A percentile compares a stretch with the other conserved stretches of the same genome.
phyloP scores from a whole-genome alignment of 2,888 invertebrate genomes.

The Lochmaea crataegi region DNA sequence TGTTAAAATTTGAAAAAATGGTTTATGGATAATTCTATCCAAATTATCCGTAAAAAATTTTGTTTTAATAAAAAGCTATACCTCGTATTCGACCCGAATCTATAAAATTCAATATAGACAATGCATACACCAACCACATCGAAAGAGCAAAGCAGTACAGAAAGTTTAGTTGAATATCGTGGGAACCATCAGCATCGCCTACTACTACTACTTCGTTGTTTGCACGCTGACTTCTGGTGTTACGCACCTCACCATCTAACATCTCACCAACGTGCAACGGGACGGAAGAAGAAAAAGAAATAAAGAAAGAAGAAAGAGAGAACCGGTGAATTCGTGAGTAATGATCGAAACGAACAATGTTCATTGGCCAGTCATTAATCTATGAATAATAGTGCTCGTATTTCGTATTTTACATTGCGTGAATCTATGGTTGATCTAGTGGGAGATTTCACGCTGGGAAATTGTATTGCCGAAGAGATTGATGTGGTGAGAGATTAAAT shows the following conservation, averaged over 20 bases:
- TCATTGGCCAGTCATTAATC: constrained; percentile 54
- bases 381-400: constrained; percentile 54
- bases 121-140: not conserved
- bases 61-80: not conserved
- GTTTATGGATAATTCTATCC: too few relatives aligned
- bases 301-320: constrained; percentile 15
- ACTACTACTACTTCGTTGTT: constrained; percentile 37
- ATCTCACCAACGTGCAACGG: constrained; percentile 41
- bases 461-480: constrained; percentile 35
- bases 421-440: constrained; percentile 43
- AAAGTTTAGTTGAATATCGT: constrained; percentile 50
- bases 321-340: constrained; percentile 52
- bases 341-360: constrained; percentile 55
- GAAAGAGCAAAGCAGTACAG: constrained; percentile 32
- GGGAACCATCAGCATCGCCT: constrained; percentile 49
- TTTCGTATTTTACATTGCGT: constrained; percentile 31
- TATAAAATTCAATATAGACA: constrained; percentile 1
- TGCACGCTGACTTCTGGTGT: constrained; percentile 50
- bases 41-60: too few relatives aligned
- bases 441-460: constrained; percentile 46
- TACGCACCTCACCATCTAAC: constrained; percentile 48
- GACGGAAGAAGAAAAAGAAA: constrained; percentile 10
- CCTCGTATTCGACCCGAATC: constrained; percentile 27
- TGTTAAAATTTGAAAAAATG: too few relatives aligned
- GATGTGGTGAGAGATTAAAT: constrained; percentile 19